phyloP scores from a whole-genome alignment of 1,140 invertebrate genomes.

The Vanessa atalanta region DNA sequence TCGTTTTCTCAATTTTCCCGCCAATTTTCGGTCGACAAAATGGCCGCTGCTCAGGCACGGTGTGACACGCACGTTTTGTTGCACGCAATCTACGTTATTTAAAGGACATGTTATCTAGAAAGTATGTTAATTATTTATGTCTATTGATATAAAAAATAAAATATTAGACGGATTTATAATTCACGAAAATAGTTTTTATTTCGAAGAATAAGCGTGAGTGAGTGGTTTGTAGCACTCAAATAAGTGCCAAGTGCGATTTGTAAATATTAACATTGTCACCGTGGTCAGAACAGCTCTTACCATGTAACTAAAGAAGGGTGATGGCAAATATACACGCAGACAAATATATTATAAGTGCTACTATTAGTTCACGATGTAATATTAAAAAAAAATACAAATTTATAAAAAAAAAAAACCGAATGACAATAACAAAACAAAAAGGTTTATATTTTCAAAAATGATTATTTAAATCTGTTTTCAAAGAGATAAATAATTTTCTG shows the following conservation, averaged over 20 bases:
- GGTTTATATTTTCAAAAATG: too few species aligned
- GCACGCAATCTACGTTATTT: conserved; percentile 42
- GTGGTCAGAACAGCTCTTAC: conserved; percentile 52
- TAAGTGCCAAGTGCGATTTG: conserved; percentile 55
- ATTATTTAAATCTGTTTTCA: too few species aligned
- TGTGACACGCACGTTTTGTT: conserved; percentile 61
- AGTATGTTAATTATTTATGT: conserved; percentile 38
- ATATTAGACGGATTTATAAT: background rate
- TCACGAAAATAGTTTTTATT: background rate
- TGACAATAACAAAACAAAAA: too few species aligned
- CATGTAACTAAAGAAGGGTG: conserved; percentile 44
- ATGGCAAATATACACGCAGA: conserved; percentile 43
- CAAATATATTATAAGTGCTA: conserved; percentile 18
- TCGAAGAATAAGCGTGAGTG: background rate
- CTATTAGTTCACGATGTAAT: conserved; percentile 22
- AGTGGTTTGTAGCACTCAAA: conserved; percentile 8
- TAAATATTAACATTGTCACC: conserved; percentile 59
- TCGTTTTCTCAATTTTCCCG: conserved; percentile 75
- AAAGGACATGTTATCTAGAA: conserved; percentile 30
- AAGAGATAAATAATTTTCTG: too few species aligned
- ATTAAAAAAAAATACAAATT: background rate
- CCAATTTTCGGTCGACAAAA: conserved; percentile 73
- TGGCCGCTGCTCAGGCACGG: conserved; percentile 58
- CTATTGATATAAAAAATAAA: conserved; percentile 28
- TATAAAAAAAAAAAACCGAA: background rate